phyloP scores from a whole-genome alignment of 2,888 invertebrate species.

The Meganola albula region DNA sequence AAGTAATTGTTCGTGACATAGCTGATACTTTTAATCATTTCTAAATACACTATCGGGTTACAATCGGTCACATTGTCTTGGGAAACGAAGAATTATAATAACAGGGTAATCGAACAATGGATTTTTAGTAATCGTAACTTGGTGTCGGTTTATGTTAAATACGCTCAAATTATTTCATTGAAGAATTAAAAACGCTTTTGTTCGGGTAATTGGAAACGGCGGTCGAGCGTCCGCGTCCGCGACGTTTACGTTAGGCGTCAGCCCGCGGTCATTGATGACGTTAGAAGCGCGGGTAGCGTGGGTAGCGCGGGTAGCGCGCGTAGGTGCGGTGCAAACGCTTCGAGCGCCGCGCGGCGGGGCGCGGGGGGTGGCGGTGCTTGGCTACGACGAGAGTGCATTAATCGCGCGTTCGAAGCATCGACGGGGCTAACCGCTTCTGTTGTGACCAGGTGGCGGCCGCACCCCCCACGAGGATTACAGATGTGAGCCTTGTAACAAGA shows the following conservation, averaged over 20 bases:
- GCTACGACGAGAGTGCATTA: slow-evolving; percentile 77
- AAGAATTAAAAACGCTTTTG: slow-evolving; percentile 63
- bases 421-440: slow-evolving; percentile 76
- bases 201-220: slow-evolving; percentile 56
- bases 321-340: slow-evolving; percentile 61
- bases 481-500: slow-evolving; percentile 95
- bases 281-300: slow-evolving; percentile 54
- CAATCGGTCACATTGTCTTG: slow-evolving; percentile 67
- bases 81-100: slow-evolving; percentile 53
- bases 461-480: slow-evolving; percentile 90
- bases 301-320: slow-evolving; percentile 52
- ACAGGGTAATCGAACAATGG: slow-evolving; percentile 69
- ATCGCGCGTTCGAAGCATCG: slow-evolving; percentile 70
- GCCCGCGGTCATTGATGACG: slow-evolving; percentile 51
- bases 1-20: slow-evolving; percentile 41
- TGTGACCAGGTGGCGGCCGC: slow-evolving; percentile 84
- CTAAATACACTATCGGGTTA: slow-evolving; percentile 70
- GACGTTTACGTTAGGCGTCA: slow-evolving; percentile 40
- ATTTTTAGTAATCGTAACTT: slow-evolving; percentile 62
- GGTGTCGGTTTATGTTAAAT: slow-evolving; percentile 63
- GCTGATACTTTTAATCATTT: slow-evolving; percentile 67
- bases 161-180: slow-evolving; percentile 61
- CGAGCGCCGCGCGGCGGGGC: slow-evolving; percentile 60
- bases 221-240: slow-evolving; percentile 33
- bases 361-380: slow-evolving; percentile 78